Conservation (phyloP, 1,140 invertebrate genomes). For the Lanistes nyassanus region DNA sequence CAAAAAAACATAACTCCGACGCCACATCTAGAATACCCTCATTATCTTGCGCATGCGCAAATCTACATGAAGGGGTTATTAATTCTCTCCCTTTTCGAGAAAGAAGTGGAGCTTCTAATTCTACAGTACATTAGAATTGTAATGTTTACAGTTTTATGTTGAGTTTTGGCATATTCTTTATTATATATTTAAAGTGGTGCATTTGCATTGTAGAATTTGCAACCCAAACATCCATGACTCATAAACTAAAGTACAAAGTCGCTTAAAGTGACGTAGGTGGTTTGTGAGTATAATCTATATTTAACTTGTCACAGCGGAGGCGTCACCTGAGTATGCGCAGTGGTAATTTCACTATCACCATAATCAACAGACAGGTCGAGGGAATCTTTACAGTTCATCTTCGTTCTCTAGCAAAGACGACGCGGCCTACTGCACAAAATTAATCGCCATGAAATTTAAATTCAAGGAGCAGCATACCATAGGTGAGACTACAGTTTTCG, state of each 20-base stretch:
- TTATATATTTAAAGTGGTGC: no score
- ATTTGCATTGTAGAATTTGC: no score
- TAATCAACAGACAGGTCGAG: conserved; percentile 6
- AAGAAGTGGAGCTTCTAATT: not conserved
- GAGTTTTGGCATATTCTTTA: no score
- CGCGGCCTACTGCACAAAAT: no score
- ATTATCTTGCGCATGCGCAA: not conserved
- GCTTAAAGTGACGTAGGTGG: no score
- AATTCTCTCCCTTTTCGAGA: not conserved
- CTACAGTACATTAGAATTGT: not conserved
- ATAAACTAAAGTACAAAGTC: no score
- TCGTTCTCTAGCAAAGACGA: no score
- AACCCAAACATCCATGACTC: no score
- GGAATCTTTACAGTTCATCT: not conserved
- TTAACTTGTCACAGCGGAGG: no score
- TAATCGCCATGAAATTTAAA: conserved; percentile 58
- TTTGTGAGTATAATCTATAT: no score
- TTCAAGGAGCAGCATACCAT: conserved; percentile 61
- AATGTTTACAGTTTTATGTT: not conserved
- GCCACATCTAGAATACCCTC: not conserved
- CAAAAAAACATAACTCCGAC: not conserved
- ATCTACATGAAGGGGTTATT: not conserved
- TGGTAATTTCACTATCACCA: conserved; percentile 5
- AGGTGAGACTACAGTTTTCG: conserved; percentile 48
- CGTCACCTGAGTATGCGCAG: no score